phyloP scores from a whole-genome alignment of 2,888 invertebrate genomes.

The Ptychoptera albimana region DNA sequence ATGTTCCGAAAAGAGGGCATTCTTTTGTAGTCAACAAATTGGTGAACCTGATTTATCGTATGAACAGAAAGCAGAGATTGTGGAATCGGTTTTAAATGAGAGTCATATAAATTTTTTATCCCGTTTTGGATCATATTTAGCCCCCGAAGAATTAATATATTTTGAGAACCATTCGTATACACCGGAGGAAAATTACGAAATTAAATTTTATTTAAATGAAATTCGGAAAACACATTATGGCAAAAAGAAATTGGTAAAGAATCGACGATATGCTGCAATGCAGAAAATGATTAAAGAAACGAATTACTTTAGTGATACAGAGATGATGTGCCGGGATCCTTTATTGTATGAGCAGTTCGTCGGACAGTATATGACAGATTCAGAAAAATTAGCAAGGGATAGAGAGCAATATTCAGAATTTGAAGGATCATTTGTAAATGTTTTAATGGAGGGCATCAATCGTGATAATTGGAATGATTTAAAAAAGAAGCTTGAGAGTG shows the following conservation, averaged over 20 bases:
- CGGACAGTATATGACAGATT: conserved; percentile 67
- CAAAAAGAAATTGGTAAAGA: conserved; percentile 44
- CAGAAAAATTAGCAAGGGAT: conserved; percentile 52
- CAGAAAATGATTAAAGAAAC: conserved; percentile 50
- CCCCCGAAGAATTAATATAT: conserved; percentile 48
- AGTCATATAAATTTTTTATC: conserved; percentile 55
- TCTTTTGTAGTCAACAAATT: conserved; percentile 70
- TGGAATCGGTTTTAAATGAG: conserved; percentile 41
- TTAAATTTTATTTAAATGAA: conserved; percentile 45
- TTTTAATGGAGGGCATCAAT: conserved; percentile 69
- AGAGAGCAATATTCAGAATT: conserved; percentile 35
- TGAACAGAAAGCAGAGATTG: conserved; percentile 53
- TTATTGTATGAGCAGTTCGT: conserved; percentile 78
- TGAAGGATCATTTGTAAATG: conserved; percentile 49
- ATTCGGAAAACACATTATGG: conserved; percentile 38
- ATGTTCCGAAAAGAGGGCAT: conserved; percentile 42
- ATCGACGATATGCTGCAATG: conserved; percentile 69
- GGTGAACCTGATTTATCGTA: conserved; percentile 56
- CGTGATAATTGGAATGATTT: conserved; percentile 47
- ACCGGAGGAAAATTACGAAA: conserved; percentile 34
- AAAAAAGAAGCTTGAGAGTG: conserved; percentile 43
- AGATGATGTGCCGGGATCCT: conserved; percentile 89
- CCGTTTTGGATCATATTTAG: conserved; percentile 59
- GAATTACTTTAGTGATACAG: conserved; percentile 75
- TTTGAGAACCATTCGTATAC: conserved; percentile 35